Conservation (phyloP, 2,888 invertebrate species). For the Philereme vetulata region DNA sequence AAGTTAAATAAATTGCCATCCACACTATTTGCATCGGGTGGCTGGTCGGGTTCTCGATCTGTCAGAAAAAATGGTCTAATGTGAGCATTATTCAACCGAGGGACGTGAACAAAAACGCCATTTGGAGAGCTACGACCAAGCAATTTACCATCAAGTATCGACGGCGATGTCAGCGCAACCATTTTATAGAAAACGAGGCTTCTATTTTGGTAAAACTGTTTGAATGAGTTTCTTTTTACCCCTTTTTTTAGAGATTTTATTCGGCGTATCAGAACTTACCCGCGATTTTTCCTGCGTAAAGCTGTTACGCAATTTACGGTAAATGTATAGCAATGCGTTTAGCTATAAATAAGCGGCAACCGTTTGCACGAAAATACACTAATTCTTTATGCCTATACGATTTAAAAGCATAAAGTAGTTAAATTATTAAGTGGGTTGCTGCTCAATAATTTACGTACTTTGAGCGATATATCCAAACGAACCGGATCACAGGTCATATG, state of each 20-base stretch:
- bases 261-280: too few species aligned
- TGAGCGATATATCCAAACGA: not conserved
- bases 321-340: too few species aligned
- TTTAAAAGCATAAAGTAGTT: too few species aligned
- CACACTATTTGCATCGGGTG: constrained; percentile 79
- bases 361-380: too few species aligned
- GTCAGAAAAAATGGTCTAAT: constrained; percentile 42
- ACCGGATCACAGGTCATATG: not conserved
- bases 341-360: too few species aligned
- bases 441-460: too few species aligned
- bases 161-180: constrained; percentile 18
- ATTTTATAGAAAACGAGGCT: constrained; percentile 2
- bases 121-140: constrained; percentile 36
- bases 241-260: too few species aligned
- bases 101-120: constrained; percentile 38
- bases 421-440: too few species aligned
- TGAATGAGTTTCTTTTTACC: not conserved
- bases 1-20: constrained; percentile 78
- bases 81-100: constrained; percentile 36
- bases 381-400: too few species aligned
- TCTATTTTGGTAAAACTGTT: constrained; percentile 7
- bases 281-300: too few species aligned
- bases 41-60: constrained; percentile 76
- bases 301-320: too few species aligned
- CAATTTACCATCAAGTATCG: constrained; percentile 35